phyloP scores from a whole-genome alignment of 2,888 invertebrate species.

The Mactromeris polynyma region DNA sequence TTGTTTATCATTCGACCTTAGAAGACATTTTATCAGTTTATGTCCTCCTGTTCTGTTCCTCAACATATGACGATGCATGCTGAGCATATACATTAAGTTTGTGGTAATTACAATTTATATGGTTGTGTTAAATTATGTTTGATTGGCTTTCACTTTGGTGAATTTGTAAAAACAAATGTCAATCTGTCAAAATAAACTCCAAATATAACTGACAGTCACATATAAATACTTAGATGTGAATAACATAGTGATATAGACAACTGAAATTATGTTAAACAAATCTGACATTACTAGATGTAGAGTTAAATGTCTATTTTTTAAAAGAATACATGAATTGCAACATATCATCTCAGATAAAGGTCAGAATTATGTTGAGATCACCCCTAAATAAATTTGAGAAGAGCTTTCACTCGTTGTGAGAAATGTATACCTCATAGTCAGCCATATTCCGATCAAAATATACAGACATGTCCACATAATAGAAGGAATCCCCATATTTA shows the following conservation, averaged over 20 bases:
- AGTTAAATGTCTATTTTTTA: neutral
- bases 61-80: no score
- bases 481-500: constrained; percentile 71
- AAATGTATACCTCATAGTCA: constrained; percentile 77
- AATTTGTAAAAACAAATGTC: no score
- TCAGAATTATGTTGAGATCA: constrained; percentile 64
- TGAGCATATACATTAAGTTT: no score
- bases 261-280: neutral
- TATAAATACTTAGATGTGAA: neutral
- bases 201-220: neutral
- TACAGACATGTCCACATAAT: constrained; percentile 79
- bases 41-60: no score
- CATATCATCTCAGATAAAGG: neutral
- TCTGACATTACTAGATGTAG: neutral
- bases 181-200: neutral
- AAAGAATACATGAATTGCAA: neutral
- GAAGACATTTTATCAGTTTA: no score
- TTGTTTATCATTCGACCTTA: no score
- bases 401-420: neutral
- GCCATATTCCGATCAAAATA: constrained; percentile 75
- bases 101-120: no score
- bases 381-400: constrained; percentile 45
- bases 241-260: neutral
- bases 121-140: no score
- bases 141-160: no score